Evolutionary conservation across 2,113 vertebrate genomes (phyloP), one percentile per base, ranked within the genome.

Genomic region (Grantiella picta): DNA sequence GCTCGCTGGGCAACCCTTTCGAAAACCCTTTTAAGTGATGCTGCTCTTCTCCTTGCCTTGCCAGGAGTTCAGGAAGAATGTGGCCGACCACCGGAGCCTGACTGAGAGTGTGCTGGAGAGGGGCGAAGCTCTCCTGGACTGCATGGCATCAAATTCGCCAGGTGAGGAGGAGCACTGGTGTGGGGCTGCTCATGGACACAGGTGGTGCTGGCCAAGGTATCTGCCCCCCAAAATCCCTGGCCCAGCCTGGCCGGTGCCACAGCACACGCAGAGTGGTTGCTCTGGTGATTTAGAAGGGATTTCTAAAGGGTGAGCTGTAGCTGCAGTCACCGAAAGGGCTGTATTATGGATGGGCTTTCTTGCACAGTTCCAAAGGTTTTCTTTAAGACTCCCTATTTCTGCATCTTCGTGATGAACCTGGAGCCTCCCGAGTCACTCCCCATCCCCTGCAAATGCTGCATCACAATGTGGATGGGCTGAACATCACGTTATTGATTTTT

Each of bases 31-130:
- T 20, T 35, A 7, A 91, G 52, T 12, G 20, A 42, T 0, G 0
- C 33, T 65, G 6, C 27, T 89, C 38, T 36, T 79, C 28, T 82
- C 27, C 33, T 44, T 85, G 59, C 42, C 10, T 85, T 82, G 81
- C 54, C 96, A 99, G 99, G 98, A 97, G 81, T 98, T 99, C 93
- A 99, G 98, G 97, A 98, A 96, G 89, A 98, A 99, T 2, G 94
- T 99, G 86, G 97, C 97, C 2, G 76, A 97, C 69, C 99, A 99
- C 66, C 98, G 97, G 72, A 97, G 96, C 29, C 97, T 99, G 96
- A 98, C 98, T 0, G 96, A 98, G 88, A 96, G 96, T 0, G 98
- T 99, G 45, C 93, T 99, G 85, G 97, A 98, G 70, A 98, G 97
- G 38, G 99, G 99, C 47, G 98, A 98, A 54, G 96, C 95, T 13